Conservation (phyloP, 2,797 vertebrate species). For the Melanotaenia trifasciata region DNA sequence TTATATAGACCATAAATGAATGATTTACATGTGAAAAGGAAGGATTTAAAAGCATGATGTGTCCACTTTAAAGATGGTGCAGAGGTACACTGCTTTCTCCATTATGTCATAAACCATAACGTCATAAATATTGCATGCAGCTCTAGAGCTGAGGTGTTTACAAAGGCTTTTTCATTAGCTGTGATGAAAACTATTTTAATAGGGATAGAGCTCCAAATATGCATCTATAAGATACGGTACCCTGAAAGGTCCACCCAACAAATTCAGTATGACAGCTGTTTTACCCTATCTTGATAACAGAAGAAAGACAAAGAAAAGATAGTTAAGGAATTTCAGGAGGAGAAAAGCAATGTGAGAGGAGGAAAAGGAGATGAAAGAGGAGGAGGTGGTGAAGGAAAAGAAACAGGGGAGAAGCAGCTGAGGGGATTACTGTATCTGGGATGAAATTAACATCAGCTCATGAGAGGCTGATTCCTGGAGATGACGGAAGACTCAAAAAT, state of each 20-base stretch:
- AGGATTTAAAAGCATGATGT: no score
- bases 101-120: slow-evolving; percentile 17
- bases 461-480: slow-evolving; percentile 38
- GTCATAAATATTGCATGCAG: not conserved
- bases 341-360: slow-evolving; percentile 8
- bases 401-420: slow-evolving; percentile 24
- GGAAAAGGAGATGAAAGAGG: slow-evolving; percentile 37
- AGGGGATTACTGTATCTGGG: slow-evolving; percentile 21
- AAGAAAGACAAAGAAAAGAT: not conserved
- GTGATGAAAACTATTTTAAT: slow-evolving; percentile 8
- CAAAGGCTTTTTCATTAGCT: not conserved
- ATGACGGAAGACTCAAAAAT: slow-evolving; percentile 64
- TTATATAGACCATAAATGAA: no score
- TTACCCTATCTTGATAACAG: slow-evolving; percentile 7
- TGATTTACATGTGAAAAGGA: no score
- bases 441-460: slow-evolving; percentile 44
- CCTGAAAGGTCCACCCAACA: not conserved
- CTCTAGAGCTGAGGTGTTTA: not conserved
- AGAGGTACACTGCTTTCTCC: slow-evolving; percentile 24
- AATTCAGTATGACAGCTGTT: slow-evolving; percentile 10
- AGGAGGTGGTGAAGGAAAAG: slow-evolving; percentile 39
- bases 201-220: not conserved
- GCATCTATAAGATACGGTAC: not conserved
- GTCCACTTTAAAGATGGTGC: slow-evolving; percentile 21
- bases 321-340: slow-evolving; percentile 10